Percentiles rank a stretch among this genome's conserved stretches.
These are phyloP conservation scores for Catotricha subobsoleta DNA, from an alignment of 2,888 invertebrate genomes.

Conservation along the genomic window DNA sequence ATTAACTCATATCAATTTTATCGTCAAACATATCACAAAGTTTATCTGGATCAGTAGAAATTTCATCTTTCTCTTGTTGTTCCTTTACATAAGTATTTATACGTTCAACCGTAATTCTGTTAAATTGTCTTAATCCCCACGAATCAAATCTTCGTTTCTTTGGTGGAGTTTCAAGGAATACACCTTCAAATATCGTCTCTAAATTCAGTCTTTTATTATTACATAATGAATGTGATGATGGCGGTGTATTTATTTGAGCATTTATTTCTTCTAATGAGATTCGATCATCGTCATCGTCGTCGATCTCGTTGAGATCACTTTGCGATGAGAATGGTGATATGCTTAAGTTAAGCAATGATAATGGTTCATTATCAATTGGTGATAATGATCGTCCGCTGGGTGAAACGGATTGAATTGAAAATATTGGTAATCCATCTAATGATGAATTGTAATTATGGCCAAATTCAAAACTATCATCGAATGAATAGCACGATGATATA, in stretches of 20 bases:
- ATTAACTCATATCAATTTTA: constrained; percentile 1
- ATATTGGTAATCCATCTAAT: constrained; percentile 1
- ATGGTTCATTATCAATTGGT: not conserved
- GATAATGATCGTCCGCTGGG: not conserved
- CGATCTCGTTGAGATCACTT: not conserved
- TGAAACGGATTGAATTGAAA: not conserved
- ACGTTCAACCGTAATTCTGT: not conserved
- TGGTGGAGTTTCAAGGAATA: constrained; percentile 25
- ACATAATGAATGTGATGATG: not conserved
- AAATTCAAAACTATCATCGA: constrained; percentile 1
- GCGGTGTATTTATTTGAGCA: constrained; percentile 18
- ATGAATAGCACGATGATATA: not conserved
- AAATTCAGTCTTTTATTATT: constrained; percentile 15
- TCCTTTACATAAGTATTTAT: constrained; percentile 1
- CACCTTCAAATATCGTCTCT: constrained; percentile 27
- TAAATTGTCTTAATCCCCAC: not conserved
- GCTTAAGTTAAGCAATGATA: constrained; percentile 5
- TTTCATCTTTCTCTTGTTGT: not conserved
- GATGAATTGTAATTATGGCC: not conserved
- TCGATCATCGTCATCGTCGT: constrained; percentile 17
- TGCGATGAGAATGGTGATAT: constrained; percentile 3
- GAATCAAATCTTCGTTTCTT: constrained; percentile 1
- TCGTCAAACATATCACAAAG: constrained; percentile 1
- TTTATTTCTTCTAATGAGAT: constrained; percentile 25
- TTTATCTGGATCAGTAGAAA: not conserved